phyloP scores from a whole-genome alignment of 2,113 vertebrate genomes.

The Arothron firmamentum region DNA sequence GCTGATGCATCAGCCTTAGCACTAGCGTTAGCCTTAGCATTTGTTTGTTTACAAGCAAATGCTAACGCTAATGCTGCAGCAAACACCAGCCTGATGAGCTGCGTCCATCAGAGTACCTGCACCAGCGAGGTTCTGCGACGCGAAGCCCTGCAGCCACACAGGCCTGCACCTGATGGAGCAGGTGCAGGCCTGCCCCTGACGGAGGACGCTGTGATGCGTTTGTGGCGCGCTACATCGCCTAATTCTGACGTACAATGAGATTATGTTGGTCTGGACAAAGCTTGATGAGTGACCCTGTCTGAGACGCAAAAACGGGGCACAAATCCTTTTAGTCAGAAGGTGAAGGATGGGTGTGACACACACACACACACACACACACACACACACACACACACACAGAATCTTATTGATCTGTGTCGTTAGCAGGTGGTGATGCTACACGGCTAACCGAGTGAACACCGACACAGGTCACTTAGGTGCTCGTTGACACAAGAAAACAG shows the following conservation, averaged over 20 bases:
- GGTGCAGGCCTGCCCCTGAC: too few relatives aligned
- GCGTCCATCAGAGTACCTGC: not conserved
- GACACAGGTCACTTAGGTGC: conserved; percentile 10
- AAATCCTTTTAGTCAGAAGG: conserved; percentile 59
- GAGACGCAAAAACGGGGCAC: conserved; percentile 61
- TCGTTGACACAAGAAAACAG: conserved; percentile 6
- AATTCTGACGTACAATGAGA: conserved; percentile 65
- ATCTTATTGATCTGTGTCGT: too few relatives aligned
- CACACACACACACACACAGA: not conserved
- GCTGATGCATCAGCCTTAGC: too few relatives aligned
- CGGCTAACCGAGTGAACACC: not conserved
- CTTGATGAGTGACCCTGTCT: conserved; percentile 65
- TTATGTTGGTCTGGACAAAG: conserved; percentile 62
- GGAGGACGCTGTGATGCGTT: conserved; percentile 62
- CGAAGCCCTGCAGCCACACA: conserved; percentile 32
- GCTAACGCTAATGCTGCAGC: not conserved
- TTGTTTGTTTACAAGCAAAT: too few relatives aligned
- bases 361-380: conserved; percentile 12
- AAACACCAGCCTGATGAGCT: conserved; percentile 20
- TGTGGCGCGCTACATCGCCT: conserved; percentile 64
- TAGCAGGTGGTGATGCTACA: too few relatives aligned
- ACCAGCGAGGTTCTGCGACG: conserved; percentile 8
- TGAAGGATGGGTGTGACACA: conserved; percentile 41
- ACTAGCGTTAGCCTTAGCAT: too few relatives aligned
- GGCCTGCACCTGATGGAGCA: conserved; percentile 38